These are phyloP conservation scores for Heterodera filipjevi DNA, from an alignment of 2,888 invertebrate genomes.

Conservation along the genomic window DNA sequence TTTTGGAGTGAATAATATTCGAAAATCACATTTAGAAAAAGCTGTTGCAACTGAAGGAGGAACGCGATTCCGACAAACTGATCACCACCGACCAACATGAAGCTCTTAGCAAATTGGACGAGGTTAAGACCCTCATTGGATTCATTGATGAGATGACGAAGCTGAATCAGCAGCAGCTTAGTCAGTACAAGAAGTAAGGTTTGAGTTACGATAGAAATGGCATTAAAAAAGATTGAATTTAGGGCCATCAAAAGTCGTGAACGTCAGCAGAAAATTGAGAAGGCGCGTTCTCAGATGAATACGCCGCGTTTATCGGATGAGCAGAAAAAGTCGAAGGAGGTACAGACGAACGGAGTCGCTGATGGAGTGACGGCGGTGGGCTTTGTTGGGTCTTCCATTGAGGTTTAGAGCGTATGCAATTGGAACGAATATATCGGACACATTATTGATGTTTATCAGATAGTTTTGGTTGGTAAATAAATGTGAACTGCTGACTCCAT, in stretches of 20 bases:
- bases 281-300: not conserved
- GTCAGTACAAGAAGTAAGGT: slow-evolving; percentile 25
- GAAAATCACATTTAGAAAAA: slow-evolving; percentile 2
- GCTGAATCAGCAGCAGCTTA: slow-evolving; percentile 32
- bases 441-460: slow-evolving; percentile 6
- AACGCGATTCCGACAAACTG: slow-evolving; percentile 19
- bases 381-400: not conserved
- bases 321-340: not conserved
- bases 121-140: slow-evolving; percentile 34
- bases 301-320: not conserved
- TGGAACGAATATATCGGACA: not conserved
- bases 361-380: not conserved
- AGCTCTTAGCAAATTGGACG: slow-evolving; percentile 32
- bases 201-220: not conserved
- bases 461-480: not conserved
- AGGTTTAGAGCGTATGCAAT: not conserved
- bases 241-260: slow-evolving; percentile 22
- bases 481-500: not conserved
- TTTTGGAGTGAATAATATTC: too few species aligned
- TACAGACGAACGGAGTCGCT: not conserved
- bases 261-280: not conserved
- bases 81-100: slow-evolving; percentile 30
- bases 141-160: slow-evolving; percentile 35
- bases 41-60: slow-evolving; percentile 9
- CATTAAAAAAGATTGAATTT: not conserved